A percentile compares a stretch with the other conserved stretches of the same genome.
phyloP scores from a whole-genome alignment of 2,797 vertebrate species.

The Girardinus metallicus region DNA sequence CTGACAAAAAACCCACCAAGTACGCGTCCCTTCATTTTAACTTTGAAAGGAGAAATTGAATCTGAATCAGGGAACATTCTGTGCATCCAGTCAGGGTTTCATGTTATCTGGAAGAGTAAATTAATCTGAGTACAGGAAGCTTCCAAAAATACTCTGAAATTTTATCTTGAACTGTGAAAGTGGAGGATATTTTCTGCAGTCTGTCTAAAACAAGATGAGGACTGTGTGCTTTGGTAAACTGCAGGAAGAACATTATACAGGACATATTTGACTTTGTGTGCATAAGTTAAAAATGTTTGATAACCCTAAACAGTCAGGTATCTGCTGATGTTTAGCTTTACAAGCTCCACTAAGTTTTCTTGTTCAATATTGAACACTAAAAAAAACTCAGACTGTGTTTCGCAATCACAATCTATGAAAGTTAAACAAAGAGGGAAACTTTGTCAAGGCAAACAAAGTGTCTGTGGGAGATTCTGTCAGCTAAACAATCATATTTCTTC shows the following conservation, averaged over 20 bases:
- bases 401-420: not conserved
- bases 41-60: slow-evolving; percentile 41
- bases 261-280: not conserved
- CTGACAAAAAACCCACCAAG: not conserved
- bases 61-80: slow-evolving; percentile 1
- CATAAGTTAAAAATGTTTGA: not conserved
- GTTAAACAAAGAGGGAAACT: not conserved
- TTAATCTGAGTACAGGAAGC: slow-evolving; percentile 55
- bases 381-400: not conserved
- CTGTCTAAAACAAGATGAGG: not conserved
- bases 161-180: slow-evolving; percentile 36
- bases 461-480: too few relatives aligned
- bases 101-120: slow-evolving; percentile 50
- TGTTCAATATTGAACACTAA: not conserved
- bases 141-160: slow-evolving; percentile 55
- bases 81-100: slow-evolving; percentile 29
- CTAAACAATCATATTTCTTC: too few relatives aligned
- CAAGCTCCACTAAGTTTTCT: not conserved
- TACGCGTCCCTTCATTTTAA: slow-evolving; percentile 20
- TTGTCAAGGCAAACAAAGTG: not conserved
- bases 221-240: not conserved
- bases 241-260: not conserved
- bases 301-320: not conserved
- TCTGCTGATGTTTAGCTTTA: not conserved
- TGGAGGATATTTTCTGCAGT: slow-evolving; percentile 30